Evolutionary conservation across 1,140 invertebrate genomes (phyloP).

Genomic region (Bactericera cockerelli): DNA sequence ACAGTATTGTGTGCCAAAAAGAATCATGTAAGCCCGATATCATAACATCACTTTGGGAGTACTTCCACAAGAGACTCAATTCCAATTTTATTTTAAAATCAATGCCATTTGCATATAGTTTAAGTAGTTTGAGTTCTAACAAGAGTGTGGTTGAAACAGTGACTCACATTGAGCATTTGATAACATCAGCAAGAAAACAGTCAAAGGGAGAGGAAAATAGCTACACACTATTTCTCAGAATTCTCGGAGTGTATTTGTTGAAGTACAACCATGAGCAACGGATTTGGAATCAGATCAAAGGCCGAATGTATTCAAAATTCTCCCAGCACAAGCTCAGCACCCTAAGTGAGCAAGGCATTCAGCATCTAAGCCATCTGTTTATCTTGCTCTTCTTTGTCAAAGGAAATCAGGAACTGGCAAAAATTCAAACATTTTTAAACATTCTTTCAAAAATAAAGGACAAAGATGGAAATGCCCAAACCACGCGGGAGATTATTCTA

Average conservation of each 20-base stretch:
- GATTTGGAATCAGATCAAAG: conserved; percentile 34
- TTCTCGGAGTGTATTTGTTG: background rate
- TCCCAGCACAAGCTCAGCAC: conserved; percentile 31
- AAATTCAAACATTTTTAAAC: background rate
- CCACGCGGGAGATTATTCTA: background rate
- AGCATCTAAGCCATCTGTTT: conserved; percentile 33
- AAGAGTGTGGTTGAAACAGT: background rate
- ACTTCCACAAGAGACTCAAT: conserved; percentile 32
- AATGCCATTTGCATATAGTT: background rate
- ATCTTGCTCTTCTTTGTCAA: conserved; percentile 16
- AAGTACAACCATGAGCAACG: conserved; percentile 22
- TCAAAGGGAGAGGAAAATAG: background rate
- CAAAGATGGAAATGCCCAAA: background rate
- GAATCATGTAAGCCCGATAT: conserved; percentile 21
- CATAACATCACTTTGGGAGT: conserved; percentile 32
- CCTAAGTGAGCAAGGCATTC: conserved; percentile 30
- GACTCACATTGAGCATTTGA: background rate
- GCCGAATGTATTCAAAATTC: conserved; percentile 33
- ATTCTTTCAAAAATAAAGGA: background rate
- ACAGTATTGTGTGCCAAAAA: background rate
- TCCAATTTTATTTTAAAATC: conserved; percentile 27
- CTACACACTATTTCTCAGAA: background rate
- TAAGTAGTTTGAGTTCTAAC: background rate
- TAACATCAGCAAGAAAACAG: background rate
- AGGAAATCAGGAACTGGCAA: background rate